Evolutionary conservation across 1,140 invertebrate genomes (phyloP), one percentile per base, ranked within the genome.

Genomic region (Ladona fulva): DNA sequence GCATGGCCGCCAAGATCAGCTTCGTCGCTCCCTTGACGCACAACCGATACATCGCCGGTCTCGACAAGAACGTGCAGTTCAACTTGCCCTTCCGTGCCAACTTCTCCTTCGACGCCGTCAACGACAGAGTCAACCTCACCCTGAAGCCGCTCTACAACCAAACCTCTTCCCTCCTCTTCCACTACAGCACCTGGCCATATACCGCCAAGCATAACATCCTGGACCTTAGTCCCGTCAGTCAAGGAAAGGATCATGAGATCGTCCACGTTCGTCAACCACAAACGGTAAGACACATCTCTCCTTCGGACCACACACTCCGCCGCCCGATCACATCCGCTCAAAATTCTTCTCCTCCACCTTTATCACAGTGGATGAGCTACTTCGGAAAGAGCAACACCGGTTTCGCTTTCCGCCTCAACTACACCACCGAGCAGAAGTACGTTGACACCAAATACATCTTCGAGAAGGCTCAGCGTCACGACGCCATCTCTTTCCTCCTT

Each of bases 21-120:
- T 92, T 92, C 82, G 81, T 91, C 11, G 86, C 90, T 76, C 90
- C 91, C 1, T 89, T 91, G 81, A 85, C 88, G 24, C 85, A 87
- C 76, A 85, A 89, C 76, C 83, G 87, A 10, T 89, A 90, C 78
- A 82, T 87, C 25, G 85, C 88, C 24, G 91, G 91, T 79, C 82
- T 89, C 5, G 87, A 91, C 25, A 87, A 84, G 78, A 89, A 89
- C 79, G 19, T 87, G 0, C 88, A 91, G 79, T 0, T 89, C 0
- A 82, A 89, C 79, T 11, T 89, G 11, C 90, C 91, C 24, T 12
- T 89, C 42, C 83, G 84, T 59, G 77, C 83, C 59, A 80, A 85
- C 44, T 74, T 86, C 12, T 79, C 87, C 77, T 78, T 86, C 25
- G 86, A 91, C 80, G 14, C 84, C 52, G 79, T 52, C n/a, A 84